Evolutionary conservation across 2,888 invertebrate genomes (phyloP).

Genomic region (Tenodera sinensis): DNA sequence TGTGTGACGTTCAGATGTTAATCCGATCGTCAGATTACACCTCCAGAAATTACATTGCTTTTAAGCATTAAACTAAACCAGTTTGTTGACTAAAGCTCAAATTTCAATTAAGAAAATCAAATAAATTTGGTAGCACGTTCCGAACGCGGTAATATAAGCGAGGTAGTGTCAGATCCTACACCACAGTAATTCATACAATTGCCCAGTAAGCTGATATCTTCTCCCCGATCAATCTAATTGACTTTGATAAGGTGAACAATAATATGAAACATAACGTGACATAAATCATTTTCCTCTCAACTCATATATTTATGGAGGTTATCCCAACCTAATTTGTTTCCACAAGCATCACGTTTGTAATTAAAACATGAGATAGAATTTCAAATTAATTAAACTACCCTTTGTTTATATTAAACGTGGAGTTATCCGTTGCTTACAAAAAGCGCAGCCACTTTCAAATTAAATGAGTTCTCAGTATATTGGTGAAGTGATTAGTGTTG

Average conservation of each 20-base stretch:
- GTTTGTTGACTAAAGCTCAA: too few species aligned
- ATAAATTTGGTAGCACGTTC: too few species aligned
- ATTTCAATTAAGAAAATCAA: too few species aligned
- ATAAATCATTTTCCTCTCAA: not conserved
- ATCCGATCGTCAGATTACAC: too few species aligned
- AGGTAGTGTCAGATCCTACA: not conserved
- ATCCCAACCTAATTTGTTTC: not conserved
- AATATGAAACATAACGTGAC: not conserved
- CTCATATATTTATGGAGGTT: not conserved
- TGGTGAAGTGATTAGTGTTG: not conserved
- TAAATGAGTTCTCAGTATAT: not conserved
- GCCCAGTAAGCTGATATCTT: not conserved
- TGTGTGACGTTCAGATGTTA: too few species aligned
- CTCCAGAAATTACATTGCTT: too few species aligned
- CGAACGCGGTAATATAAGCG: too few species aligned
- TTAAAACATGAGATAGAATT: not conserved
- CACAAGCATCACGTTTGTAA: not conserved
- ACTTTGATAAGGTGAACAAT: not conserved
- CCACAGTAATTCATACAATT: not conserved
- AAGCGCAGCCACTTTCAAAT: not conserved
- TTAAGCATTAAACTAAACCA: too few species aligned
- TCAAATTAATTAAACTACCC: not conserved
- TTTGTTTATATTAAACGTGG: not conserved
- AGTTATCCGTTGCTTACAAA: not conserved
- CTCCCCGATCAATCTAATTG: not conserved